phyloP scores from a whole-genome alignment of 1,140 invertebrate species.

The Macrotrachela quadricornifera region DNA sequence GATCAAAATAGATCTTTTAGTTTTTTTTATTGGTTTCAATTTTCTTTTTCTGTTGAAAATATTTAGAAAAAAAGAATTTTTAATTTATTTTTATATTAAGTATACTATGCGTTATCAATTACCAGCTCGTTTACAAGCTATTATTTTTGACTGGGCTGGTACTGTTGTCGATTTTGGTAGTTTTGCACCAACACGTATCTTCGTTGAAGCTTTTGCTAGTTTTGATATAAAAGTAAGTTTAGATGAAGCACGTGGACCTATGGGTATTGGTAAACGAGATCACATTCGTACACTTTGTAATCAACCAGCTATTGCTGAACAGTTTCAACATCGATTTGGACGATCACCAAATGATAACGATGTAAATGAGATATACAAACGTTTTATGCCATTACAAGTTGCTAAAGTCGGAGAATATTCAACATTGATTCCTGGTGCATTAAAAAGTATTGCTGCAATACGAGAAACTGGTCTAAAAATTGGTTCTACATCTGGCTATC shows the following conservation, averaged over 20 bases:
- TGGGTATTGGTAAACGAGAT: neutral
- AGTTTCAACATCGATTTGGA: neutral
- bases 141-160: neutral
- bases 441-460: neutral
- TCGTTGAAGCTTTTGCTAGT: neutral
- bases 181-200: neutral
- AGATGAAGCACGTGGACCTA: neutral
- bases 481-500: neutral
- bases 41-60: too few relatives aligned
- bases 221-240: neutral
- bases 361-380: neutral
- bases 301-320: neutral
- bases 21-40: too few relatives aligned
- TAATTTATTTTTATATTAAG: too few relatives aligned
- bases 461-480: neutral
- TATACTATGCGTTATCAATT: neutral
- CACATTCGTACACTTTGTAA: neutral
- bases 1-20: too few relatives aligned
- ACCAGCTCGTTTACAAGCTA: neutral
- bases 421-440: neutral
- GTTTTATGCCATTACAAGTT: neutral
- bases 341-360: neutral
- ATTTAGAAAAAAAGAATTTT: too few relatives aligned
- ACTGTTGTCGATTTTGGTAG: neutral
- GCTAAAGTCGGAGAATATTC: neutral